phyloP scores from a whole-genome alignment of 2,888 invertebrate species.

The Cacoxenus indagator region DNA sequence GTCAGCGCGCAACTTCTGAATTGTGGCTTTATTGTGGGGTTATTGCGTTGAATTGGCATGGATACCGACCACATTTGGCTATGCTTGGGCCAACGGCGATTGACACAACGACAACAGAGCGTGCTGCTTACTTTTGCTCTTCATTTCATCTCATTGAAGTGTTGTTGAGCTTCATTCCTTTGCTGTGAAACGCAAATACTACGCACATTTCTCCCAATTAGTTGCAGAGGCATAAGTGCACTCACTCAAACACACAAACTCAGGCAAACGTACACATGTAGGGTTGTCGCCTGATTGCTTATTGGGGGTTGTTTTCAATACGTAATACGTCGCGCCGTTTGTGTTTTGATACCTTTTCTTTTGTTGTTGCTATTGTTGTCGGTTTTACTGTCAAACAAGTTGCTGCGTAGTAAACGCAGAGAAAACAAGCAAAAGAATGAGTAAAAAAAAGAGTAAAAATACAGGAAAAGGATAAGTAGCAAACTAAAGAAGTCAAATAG shows the following conservation, averaged over 20 bases:
- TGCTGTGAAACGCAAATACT: slow-evolving; percentile 27
- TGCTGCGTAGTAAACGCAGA: neutral
- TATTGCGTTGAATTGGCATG: neutral
- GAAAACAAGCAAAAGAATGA: neutral
- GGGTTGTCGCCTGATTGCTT: neutral
- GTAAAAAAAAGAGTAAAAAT: neutral
- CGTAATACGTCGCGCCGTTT: neutral
- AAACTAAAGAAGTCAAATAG: neutral
- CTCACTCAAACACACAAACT: neutral
- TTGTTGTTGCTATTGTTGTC: neutral
- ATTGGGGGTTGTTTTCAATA: slow-evolving; percentile 1
- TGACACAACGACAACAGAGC: slow-evolving; percentile 19
- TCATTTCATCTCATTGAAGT: slow-evolving; percentile 32
- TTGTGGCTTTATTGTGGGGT: slow-evolving; percentile 36
- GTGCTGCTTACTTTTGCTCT: slow-evolving; percentile 13
- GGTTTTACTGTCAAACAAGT: neutral
- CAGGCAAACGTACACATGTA: neutral
- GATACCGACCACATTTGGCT: slow-evolving; percentile 23
- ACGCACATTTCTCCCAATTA: slow-evolving; percentile 47
- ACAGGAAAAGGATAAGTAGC: neutral
- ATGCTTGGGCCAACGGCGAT: no score
- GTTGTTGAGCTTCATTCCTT: neutral
- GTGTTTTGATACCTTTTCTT: slow-evolving; percentile 3
- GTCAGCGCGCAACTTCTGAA: neutral
- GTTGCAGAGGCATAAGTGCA: slow-evolving; percentile 7